Percentiles rank a stretch among this genome's conserved stretches.
Conservation (phyloP, 2,113 vertebrate species). For the Gallinago paraguaiae region DNA sequence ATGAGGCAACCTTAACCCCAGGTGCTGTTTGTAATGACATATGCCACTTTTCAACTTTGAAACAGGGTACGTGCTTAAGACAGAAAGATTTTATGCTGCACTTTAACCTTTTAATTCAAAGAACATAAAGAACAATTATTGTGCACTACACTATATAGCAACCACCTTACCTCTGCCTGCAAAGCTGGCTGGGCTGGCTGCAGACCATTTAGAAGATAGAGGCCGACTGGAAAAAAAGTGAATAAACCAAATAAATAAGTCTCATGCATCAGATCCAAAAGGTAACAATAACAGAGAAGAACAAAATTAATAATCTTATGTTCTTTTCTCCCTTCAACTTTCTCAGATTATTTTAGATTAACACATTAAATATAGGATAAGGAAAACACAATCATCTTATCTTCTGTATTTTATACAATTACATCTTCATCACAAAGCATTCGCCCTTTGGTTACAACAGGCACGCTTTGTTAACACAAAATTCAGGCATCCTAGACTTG, state of each 20-base stretch:
- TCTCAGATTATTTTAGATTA: neutral
- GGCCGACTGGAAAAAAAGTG: constrained; percentile 81
- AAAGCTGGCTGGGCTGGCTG: constrained; percentile 74
- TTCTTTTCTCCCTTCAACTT: neutral
- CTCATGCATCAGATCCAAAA: neutral
- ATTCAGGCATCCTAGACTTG: neutral
- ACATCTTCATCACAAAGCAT: neutral
- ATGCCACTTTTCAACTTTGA: neutral
- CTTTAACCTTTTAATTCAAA: neutral
- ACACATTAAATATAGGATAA: neutral
- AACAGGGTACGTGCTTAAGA: neutral
- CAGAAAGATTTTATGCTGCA: neutral
- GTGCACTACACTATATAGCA: neutral
- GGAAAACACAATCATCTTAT: neutral
- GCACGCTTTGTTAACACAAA: neutral
- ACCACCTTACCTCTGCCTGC: constrained; percentile 85
- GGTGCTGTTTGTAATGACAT: neutral
- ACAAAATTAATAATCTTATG: neutral
- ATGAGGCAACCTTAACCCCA: neutral
- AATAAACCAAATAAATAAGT: neutral
- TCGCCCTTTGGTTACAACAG: neutral
- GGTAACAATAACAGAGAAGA: neutral
- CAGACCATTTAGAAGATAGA: constrained; percentile 91
- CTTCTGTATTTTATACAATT: neutral
- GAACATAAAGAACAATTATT: neutral